Percentiles rank a stretch among this genome's conserved stretches.
These are phyloP conservation scores for Rousettus madagascariensis DNA, from an alignment of 2,797 vertebrate genomes.

Conservation along the genomic window DNA sequence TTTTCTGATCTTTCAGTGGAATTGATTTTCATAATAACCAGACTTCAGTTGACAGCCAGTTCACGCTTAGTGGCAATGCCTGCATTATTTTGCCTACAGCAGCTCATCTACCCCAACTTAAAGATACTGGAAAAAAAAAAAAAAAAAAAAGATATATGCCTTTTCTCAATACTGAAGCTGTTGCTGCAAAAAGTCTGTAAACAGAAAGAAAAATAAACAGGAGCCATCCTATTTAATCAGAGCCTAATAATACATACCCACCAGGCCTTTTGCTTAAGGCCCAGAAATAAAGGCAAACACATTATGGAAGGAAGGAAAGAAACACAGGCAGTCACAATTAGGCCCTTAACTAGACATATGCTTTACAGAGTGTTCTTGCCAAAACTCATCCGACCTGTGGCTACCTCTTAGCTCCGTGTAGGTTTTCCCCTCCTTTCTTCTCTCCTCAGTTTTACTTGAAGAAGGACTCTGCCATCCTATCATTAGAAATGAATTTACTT, in stretches of 20 bases:
- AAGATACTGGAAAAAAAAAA: not conserved
- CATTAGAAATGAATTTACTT: not conserved
- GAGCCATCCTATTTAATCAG: not conserved
- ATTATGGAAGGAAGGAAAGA: not conserved
- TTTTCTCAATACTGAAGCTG: not conserved
- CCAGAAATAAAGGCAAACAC: conserved; percentile 29
- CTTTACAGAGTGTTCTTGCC: not conserved
- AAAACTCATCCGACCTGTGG: not conserved
- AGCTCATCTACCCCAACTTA: not conserved
- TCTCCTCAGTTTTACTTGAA: not conserved
- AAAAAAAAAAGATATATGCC: not conserved
- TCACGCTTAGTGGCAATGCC: not conserved
- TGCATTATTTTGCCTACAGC: not conserved
- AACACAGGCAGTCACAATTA: not conserved
- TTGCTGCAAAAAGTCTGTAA: not conserved
- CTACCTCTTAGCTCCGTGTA: not conserved
- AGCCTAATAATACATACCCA: not conserved
- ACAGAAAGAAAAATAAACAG: conserved; percentile 21
- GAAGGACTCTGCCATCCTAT: not conserved
- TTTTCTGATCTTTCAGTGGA: conserved; percentile 15
- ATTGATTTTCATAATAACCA: conserved; percentile 48
- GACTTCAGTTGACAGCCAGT: not conserved
- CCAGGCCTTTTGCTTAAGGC: not conserved
- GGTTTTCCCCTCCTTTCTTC: not conserved
- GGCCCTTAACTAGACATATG: not conserved